These are phyloP conservation scores for Acronicta leporina DNA, from an alignment of 2,888 invertebrate genomes.

Conservation along the genomic window DNA sequence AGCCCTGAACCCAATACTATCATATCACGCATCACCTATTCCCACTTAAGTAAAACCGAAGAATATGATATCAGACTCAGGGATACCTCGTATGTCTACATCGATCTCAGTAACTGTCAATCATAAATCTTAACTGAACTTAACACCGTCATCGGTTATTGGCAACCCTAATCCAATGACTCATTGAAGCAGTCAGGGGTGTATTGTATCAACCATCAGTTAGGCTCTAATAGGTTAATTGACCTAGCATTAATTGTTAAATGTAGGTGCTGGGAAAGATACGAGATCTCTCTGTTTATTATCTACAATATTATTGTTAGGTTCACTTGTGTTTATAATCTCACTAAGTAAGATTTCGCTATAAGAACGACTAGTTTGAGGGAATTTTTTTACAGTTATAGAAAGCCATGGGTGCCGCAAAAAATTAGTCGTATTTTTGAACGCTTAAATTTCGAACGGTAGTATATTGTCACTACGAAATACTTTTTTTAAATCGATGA, in stretches of 20 bases:
- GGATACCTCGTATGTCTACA: constrained; percentile 7
- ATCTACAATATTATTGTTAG: too few relatives aligned
- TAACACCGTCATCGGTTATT: constrained; percentile 22
- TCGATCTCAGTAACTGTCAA: constrained; percentile 1
- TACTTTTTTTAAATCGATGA: too few relatives aligned
- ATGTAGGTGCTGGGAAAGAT: constrained; percentile 40
- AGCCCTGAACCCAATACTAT: not conserved
- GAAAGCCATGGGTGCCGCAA: too few relatives aligned
- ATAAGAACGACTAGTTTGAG: too few relatives aligned
- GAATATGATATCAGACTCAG: not conserved
- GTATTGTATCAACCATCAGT: constrained; percentile 32
- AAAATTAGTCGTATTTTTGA: too few relatives aligned
- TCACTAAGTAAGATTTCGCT: too few relatives aligned
- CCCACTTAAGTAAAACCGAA: not conserved
- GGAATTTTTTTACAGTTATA: too few relatives aligned
- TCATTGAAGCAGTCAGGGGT: constrained; percentile 23
- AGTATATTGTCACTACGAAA: too few relatives aligned
- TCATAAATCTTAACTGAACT: constrained; percentile 23
- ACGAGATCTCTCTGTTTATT: constrained; percentile 32
- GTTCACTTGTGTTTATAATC: constrained; percentile 14
- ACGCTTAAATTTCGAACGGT: too few relatives aligned
- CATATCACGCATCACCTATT: not conserved
- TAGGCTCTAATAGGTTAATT: constrained; percentile 65
- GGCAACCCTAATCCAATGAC: constrained; percentile 35
- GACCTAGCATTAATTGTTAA: constrained; percentile 60